phyloP scores from a whole-genome alignment of 2,888 invertebrate genomes.

The Allophyes oxyacanthae region DNA sequence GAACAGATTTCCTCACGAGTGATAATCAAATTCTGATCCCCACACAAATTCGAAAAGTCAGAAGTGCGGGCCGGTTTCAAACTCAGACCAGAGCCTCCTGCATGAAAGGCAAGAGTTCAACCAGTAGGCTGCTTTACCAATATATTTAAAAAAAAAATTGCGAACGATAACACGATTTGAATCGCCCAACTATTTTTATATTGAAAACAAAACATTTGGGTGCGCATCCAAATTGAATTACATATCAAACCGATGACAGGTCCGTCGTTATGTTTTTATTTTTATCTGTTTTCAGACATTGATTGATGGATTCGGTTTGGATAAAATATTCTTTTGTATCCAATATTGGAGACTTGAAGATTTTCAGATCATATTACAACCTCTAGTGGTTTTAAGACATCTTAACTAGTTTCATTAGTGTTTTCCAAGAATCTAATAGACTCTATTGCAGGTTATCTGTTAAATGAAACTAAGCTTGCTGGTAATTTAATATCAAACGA shows the following conservation, averaged over 20 bases:
- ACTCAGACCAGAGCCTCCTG: too few relatives aligned
- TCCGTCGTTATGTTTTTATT: conserved; percentile 46
- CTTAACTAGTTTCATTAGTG: background rate
- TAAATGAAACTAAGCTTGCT: too few relatives aligned
- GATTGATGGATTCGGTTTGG: conserved; percentile 43
- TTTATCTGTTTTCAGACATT: conserved; percentile 47
- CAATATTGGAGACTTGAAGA: conserved; percentile 21
- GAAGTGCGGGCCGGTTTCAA: too few relatives aligned
- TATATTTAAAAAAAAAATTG: conserved; percentile 15
- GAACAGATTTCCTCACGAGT: too few relatives aligned
- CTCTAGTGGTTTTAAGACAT: background rate
- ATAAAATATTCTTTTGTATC: conserved; percentile 44
- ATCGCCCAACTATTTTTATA: conserved; percentile 35
- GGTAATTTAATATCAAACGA: too few relatives aligned
- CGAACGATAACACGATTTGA: conserved; percentile 32
- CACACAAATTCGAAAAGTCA: too few relatives aligned
- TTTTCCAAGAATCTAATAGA: background rate
- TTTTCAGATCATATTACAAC: conserved; percentile 18
- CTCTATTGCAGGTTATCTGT: too few relatives aligned
- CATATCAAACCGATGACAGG: conserved; percentile 51
- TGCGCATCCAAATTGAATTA: conserved; percentile 54
- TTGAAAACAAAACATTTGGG: conserved; percentile 44
- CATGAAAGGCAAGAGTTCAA: too few relatives aligned
- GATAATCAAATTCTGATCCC: too few relatives aligned
- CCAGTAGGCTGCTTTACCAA: conserved; percentile 17